phyloP scores from a whole-genome alignment of 2,888 invertebrate species.

The Julus scandinavius region DNA sequence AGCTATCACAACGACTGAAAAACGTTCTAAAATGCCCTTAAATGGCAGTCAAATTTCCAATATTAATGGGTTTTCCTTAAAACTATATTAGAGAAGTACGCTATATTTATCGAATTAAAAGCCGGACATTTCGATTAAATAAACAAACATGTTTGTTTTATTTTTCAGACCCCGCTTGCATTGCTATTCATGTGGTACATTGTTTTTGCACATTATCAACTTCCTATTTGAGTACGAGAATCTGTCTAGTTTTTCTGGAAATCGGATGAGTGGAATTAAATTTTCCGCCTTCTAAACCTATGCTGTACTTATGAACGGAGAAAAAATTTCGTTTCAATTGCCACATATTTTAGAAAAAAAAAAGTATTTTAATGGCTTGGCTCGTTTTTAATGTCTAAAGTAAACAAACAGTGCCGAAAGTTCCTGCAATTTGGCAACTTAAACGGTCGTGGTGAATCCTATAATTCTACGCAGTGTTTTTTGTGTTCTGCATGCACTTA shows the following conservation, averaged over 20 bases:
- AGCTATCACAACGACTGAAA: no score
- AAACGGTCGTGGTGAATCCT: neutral
- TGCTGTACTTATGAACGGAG: neutral
- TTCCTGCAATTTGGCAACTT: constrained; percentile 15
- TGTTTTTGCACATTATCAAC: neutral
- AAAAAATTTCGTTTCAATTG: neutral
- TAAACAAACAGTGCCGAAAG: neutral
- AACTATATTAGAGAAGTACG: no score
- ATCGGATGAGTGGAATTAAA: neutral
- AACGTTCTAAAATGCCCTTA: no score
- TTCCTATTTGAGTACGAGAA: neutral
- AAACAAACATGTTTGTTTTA: no score
- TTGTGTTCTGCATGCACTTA: neutral
- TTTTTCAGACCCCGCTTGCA: no score
- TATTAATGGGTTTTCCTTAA: no score
- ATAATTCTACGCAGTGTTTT: neutral
- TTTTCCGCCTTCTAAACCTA: no score
- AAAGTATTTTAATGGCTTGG: neutral
- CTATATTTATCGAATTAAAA: no score
- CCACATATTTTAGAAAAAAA: neutral
- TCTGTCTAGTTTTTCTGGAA: neutral
- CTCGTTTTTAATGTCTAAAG: neutral
- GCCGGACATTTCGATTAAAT: no score
- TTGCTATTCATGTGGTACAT: neutral
- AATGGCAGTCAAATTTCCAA: no score